Evolutionary conservation across 2,888 invertebrate genomes (phyloP), one percentile per base, ranked within the genome.

Genomic region (Thera obeliscata): DNA sequence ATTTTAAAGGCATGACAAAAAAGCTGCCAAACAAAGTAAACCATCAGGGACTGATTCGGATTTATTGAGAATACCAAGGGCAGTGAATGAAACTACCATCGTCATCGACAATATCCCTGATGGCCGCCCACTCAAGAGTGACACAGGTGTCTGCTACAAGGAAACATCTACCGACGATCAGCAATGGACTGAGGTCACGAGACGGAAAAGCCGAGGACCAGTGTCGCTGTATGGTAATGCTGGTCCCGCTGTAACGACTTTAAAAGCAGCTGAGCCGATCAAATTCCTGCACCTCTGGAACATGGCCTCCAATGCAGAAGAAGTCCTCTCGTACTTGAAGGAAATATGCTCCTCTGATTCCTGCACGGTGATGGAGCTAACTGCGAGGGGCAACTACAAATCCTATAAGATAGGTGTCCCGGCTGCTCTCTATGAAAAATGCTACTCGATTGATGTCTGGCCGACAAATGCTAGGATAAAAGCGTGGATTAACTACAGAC

Each of bases 231-330:
- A 50, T n/a, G 62, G 70, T 2, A 56, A 64, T 2, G 73, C 70
- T 1, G 67, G 64, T 0, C 65, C 66, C 3, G 9, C 49, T 0
- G 49, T 61, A 22, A 63, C 63, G 2, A 56, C 56, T 0, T 9
- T 64, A 2, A 64, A 58, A 36, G 64, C 64, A 2, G 74, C 74
- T 0, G 76, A 76, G 7, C 52, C 67, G 0, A 64, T 71, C 0
- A 75, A 72, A 50, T 69, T 63, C 43, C 22, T 76, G 0, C 76
- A 76, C 22, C 52, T 76, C 0, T 78, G 76, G 75, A 78, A 76
- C n/a, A 76, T 78, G 78, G 73, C 52, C 6, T 78, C 76, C 0
- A 41, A 38, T 5, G 61, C 61, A 2, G 68, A 70, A 5, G 76
- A 76, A 0, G 38, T 75, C 1, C 56, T 48, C 0, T 36, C 66